Percentiles rank a stretch among this genome's conserved stretches.
phyloP scores from a whole-genome alignment of 2,113 vertebrate species.

The Heptranchias perlo region DNA sequence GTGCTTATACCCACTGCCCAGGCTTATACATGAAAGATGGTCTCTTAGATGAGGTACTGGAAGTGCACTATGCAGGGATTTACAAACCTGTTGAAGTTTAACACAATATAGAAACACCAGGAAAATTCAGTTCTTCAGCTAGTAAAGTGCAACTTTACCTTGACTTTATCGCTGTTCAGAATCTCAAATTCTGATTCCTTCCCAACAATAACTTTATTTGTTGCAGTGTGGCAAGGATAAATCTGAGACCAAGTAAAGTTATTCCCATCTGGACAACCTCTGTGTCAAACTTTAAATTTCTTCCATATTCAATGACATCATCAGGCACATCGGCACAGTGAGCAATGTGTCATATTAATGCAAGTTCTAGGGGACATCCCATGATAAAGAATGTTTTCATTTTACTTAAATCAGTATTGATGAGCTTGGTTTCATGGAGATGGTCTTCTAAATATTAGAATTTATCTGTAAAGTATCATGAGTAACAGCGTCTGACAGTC shows the following conservation, averaged over 20 bases:
- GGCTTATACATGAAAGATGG: not conserved
- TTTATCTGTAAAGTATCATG: not conserved
- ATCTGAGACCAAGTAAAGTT: conserved; percentile 75
- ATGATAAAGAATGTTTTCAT: not conserved
- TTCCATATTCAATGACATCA: conserved; percentile 63
- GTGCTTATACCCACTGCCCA: not conserved
- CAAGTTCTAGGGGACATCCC: not conserved
- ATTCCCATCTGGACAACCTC: conserved; percentile 76
- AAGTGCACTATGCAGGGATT: not conserved
- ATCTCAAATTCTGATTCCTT: conserved; percentile 81
- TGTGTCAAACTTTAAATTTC: conserved; percentile 71
- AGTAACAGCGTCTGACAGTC: not conserved
- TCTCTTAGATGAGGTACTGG: not conserved
- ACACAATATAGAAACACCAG: not conserved
- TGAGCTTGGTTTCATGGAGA: not conserved
- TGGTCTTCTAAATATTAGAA: not conserved
- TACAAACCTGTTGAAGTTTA: not conserved
- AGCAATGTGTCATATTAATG: not conserved
- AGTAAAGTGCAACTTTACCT: conserved; percentile 59
- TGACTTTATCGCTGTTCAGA: conserved; percentile 81
- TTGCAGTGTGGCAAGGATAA: conserved; percentile 66
- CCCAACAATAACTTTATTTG: conserved; percentile 74
- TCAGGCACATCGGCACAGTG: conserved; percentile 52
- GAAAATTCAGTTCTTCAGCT: not conserved
- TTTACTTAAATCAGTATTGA: not conserved